Evolutionary conservation across 2,888 invertebrate genomes (phyloP).

Genomic region (Deladenus siricidicola): DNA sequence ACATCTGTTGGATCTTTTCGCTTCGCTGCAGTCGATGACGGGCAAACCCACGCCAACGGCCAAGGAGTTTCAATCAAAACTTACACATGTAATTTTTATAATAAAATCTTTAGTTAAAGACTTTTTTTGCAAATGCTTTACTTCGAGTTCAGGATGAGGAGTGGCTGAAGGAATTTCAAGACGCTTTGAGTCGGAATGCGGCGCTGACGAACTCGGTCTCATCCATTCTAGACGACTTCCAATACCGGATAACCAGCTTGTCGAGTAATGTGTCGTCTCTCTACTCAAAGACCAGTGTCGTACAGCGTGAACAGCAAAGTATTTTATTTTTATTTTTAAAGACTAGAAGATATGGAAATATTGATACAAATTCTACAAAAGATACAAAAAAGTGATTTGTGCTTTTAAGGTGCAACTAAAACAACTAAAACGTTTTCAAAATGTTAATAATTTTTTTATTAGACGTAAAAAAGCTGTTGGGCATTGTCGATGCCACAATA

Average conservation of each 20-base stretch:
- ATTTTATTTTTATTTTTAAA: no score
- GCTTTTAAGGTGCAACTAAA: no score
- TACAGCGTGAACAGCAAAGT: conserved; percentile 51
- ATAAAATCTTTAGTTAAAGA: no score
- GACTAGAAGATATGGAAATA: no score
- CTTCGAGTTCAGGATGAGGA: conserved; percentile 43
- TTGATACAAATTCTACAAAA: no score
- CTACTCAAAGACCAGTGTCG: conserved; percentile 42
- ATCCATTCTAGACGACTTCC: conserved; percentile 32
- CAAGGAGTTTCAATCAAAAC: no score
- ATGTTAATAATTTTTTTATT: no score
- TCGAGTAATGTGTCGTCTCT: conserved; percentile 47
- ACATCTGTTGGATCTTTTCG: no score
- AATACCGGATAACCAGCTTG: conserved; percentile 34
- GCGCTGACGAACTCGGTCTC: conserved; percentile 26
- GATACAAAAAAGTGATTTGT: no score
- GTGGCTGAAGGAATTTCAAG: conserved; percentile 42
- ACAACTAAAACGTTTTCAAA: background rate
- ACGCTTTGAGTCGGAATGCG: conserved; percentile 35
- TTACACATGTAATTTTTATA: no score
- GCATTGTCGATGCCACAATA: conserved; percentile 81
- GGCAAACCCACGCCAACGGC: no score
- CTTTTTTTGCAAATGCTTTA: background rate
- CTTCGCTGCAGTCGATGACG: no score
- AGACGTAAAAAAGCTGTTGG: conserved; percentile 85